These are phyloP conservation scores for Lamellibrachia luymesi DNA, from an alignment of 1,140 invertebrate genomes.

Conservation along the genomic window DNA sequence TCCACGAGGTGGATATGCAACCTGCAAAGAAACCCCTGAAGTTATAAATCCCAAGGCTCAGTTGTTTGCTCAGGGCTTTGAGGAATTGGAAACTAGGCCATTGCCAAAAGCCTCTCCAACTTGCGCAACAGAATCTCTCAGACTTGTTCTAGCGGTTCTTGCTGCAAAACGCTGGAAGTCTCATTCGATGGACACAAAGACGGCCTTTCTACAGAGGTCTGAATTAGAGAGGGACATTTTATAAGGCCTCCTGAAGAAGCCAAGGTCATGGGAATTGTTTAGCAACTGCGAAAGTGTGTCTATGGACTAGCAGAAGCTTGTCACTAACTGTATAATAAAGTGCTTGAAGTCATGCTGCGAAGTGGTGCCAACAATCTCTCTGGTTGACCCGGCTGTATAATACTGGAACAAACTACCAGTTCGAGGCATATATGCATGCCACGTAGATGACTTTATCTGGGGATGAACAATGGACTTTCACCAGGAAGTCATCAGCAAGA, in stretches of 20 bases:
- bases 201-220: neutral
- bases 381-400: too few relatives aligned
- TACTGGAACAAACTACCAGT: constrained; percentile 25
- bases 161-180: constrained; percentile 11
- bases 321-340: constrained; percentile 25
- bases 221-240: neutral
- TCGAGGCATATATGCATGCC: constrained; percentile 27
- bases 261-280: neutral
- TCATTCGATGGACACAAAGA: constrained; percentile 11
- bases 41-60: neutral
- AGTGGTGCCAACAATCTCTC: neutral
- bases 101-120: too few relatives aligned
- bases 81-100: too few relatives aligned
- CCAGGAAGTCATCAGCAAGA: constrained; percentile 17
- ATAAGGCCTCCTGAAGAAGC: neutral
- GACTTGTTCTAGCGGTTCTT: neutral
- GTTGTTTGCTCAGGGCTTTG: too few relatives aligned
- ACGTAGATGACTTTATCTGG: constrained; percentile 34
- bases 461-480: constrained; percentile 19
- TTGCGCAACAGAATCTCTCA: neutral
- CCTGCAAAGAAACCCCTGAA: neutral
- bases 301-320: constrained; percentile 29
- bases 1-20: constrained; percentile 16
- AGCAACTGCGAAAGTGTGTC: constrained; percentile 20
- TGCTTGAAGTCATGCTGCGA: constrained; percentile 20